Evolutionary conservation across 2,797 vertebrate genomes (phyloP).

Genomic region (Dromococcyx pavoninus): DNA sequence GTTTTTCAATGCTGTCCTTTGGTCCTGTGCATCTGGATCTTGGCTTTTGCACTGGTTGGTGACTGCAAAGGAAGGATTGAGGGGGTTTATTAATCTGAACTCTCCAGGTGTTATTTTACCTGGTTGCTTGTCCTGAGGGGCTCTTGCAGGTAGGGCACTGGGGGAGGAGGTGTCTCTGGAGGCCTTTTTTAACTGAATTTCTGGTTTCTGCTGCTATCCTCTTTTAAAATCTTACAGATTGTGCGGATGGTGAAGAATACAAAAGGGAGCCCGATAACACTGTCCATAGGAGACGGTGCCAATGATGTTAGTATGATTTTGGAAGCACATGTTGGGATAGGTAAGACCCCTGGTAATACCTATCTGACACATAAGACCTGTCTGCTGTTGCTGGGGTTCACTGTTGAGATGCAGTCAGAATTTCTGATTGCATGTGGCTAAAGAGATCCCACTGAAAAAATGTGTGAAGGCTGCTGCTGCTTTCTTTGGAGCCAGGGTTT

Average conservation of each 20-base stretch:
- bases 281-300: slow-evolving; percentile 94
- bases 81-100: background rate
- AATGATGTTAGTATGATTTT: slow-evolving; percentile 99
- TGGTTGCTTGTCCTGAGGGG: background rate
- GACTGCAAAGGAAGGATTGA: background rate
- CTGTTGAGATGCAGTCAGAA: rapidly evolving
- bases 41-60: background rate
- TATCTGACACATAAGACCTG: background rate
- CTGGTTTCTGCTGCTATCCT: background rate
- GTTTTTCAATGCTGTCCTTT: background rate
- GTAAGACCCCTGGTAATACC: slow-evolving; percentile 72
- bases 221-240: slow-evolving; percentile 78
- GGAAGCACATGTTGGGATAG: slow-evolving; percentile 97
- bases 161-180: background rate
- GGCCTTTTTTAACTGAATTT: background rate
- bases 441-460: background rate
- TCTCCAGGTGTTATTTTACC: background rate
- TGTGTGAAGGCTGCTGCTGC: background rate
- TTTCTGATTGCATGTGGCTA: background rate
- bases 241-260: slow-evolving; percentile 98
- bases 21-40: background rate
- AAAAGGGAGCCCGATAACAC: slow-evolving; percentile 91
- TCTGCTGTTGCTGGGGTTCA: background rate
- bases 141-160: background rate
- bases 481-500: background rate